Conservation (phyloP, 2,113 vertebrate species). For the Galbula dea region DNA sequence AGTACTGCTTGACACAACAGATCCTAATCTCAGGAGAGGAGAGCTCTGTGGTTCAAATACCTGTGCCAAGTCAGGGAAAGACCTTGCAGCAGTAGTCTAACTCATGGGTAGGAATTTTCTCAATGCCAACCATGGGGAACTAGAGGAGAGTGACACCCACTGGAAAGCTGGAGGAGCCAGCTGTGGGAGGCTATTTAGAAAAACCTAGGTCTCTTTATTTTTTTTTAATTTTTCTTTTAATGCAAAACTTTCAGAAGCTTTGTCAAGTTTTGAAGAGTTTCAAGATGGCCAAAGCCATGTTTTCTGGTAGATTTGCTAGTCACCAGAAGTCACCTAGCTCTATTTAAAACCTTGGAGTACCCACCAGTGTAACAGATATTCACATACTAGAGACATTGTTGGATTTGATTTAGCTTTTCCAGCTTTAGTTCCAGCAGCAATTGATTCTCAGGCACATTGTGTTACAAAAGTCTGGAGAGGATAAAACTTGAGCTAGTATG, state of each 20-base stretch:
- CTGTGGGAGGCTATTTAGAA: background rate
- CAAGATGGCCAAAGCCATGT: background rate
- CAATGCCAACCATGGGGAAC: background rate
- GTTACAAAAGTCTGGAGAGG: background rate
- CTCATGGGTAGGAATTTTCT: background rate
- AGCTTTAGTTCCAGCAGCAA: background rate
- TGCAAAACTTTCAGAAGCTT: background rate
- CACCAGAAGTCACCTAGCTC: background rate
- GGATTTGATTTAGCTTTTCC: background rate
- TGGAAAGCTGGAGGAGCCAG: background rate
- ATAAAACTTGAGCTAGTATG: background rate
- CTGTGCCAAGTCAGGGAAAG: background rate
- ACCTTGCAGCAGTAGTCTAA: background rate
- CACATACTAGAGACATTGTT: accelerated
- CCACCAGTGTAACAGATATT: background rate
- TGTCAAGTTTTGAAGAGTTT: background rate
- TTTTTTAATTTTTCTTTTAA: background rate
- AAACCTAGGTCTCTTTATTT: background rate
- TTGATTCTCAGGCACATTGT: background rate
- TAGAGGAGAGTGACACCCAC: background rate
- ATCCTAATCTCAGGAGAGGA: background rate
- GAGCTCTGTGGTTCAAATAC: background rate
- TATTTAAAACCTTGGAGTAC: background rate
- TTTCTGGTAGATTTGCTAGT: background rate
- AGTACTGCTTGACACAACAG: background rate